Conservation (phyloP, 2,888 invertebrate species). For the Plagodis dolabraria region DNA sequence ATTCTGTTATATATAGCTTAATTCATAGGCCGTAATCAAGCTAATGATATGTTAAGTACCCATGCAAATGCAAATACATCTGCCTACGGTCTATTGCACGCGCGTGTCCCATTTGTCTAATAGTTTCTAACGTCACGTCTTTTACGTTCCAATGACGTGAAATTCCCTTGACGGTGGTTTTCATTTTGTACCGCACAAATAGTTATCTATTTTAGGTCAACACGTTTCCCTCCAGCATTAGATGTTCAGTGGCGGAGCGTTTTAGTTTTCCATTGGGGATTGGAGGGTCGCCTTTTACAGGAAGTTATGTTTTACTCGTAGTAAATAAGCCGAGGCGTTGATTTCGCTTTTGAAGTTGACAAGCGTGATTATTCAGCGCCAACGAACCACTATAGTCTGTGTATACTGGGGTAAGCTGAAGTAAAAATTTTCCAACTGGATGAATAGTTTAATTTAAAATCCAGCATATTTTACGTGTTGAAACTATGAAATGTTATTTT, state of each 20-base stretch:
- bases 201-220: constrained; percentile 31
- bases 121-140: constrained; percentile 14
- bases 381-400: constrained; percentile 15
- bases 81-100: constrained; percentile 8
- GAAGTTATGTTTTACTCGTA: constrained; percentile 44
- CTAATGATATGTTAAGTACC: constrained; percentile 22
- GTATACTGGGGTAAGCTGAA: constrained; percentile 3
- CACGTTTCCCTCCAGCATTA: constrained; percentile 25
- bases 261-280: constrained; percentile 43
- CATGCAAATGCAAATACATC: constrained; percentile 24
- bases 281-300: constrained; percentile 40
- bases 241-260: constrained; percentile 37
- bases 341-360: constrained; percentile 52
- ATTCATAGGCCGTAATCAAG: constrained; percentile 20
- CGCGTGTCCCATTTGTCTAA: constrained; percentile 2
- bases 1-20: constrained; percentile 1
- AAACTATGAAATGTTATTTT: too few species aligned
- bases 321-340: constrained; percentile 46
- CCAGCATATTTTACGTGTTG: not conserved
- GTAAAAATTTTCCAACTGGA: constrained; percentile 1
- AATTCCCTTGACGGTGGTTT: constrained; percentile 17
- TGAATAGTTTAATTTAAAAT: constrained; percentile 1
- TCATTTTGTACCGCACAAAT: constrained; percentile 25
- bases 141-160: constrained; percentile 10
- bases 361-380: constrained; percentile 39